Evolutionary conservation across 2,888 invertebrate species (phyloP).

Genomic region (Gryllus longicercus): DNA sequence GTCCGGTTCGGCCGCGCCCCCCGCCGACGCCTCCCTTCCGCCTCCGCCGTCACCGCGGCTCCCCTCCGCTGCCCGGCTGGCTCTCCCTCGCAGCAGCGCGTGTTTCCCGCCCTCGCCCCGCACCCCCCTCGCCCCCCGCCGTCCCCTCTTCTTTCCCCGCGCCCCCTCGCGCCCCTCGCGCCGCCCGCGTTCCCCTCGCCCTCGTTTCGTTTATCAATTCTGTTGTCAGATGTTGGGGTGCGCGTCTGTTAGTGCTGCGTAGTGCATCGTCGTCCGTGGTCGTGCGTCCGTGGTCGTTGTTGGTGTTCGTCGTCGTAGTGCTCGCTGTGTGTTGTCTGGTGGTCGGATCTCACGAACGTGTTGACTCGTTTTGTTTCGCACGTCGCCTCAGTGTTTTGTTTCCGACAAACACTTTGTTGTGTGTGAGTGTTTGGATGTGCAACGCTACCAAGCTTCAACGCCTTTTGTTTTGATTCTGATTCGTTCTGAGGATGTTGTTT

Average conservation of each 20-base stretch:
- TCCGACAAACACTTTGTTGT: neutral
- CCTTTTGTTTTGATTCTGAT: neutral
- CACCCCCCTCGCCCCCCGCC: neutral
- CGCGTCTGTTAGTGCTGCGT: conserved; percentile 26
- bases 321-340: conserved; percentile 24
- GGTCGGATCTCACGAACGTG: conserved; percentile 22
- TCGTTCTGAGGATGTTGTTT: neutral
- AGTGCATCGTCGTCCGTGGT: conserved; percentile 26
- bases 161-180: neutral
- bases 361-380: neutral
- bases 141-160: neutral
- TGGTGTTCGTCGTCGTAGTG: conserved; percentile 9
- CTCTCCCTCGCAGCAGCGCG: neutral
- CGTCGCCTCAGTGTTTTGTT: neutral
- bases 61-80: neutral
- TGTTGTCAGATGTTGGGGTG: conserved; percentile 28
- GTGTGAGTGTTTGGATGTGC: neutral
- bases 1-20: neutral
- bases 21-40: neutral
- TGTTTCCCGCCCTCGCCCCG: neutral
- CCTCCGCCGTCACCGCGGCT: neutral
- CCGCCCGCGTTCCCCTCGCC: neutral
- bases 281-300: conserved; percentile 29
- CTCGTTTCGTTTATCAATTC: conserved; percentile 21
- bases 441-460: neutral